These are phyloP conservation scores for Limonius californicus DNA, from an alignment of 1,140 invertebrate genomes.

Conservation along the genomic window DNA sequence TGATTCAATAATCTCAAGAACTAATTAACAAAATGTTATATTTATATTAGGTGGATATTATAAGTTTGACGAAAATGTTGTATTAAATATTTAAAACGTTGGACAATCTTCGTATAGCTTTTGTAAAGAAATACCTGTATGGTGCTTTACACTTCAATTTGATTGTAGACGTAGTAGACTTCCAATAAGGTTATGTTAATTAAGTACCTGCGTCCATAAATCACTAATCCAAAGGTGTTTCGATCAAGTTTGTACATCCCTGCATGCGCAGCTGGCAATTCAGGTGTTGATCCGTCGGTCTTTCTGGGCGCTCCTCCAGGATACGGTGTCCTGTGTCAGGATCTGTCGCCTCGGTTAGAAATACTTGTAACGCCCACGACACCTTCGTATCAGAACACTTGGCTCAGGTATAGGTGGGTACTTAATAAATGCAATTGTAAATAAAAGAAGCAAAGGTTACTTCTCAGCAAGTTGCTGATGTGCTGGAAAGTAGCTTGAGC, in stretches of 20 bases:
- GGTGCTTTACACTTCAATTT: no score
- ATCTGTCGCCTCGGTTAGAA: conserved; percentile 7
- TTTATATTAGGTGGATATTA: no score
- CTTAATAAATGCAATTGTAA: no score
- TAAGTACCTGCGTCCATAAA: background rate
- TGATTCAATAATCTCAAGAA: no score
- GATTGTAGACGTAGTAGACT: no score
- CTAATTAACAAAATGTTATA: no score
- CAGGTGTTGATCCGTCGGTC: conserved; percentile 8
- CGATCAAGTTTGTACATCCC: background rate
- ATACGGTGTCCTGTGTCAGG: conserved; percentile 15
- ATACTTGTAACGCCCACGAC: conserved; percentile 11
- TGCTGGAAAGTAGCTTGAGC: background rate
- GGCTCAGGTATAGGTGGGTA: background rate
- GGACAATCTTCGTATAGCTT: no score
- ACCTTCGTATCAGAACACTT: background rate
- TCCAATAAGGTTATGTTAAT: background rate
- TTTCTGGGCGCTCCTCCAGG: conserved; percentile 8
- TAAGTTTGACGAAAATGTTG: no score
- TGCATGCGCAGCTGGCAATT: conserved; percentile 10
- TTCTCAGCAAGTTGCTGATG: background rate
- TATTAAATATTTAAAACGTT: no score
- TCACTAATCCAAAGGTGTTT: background rate
- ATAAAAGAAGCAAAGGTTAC: no score
- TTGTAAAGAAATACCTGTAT: no score